phyloP scores from a whole-genome alignment of 2,113 vertebrate genomes.

The Sinosuthora webbiana region DNA sequence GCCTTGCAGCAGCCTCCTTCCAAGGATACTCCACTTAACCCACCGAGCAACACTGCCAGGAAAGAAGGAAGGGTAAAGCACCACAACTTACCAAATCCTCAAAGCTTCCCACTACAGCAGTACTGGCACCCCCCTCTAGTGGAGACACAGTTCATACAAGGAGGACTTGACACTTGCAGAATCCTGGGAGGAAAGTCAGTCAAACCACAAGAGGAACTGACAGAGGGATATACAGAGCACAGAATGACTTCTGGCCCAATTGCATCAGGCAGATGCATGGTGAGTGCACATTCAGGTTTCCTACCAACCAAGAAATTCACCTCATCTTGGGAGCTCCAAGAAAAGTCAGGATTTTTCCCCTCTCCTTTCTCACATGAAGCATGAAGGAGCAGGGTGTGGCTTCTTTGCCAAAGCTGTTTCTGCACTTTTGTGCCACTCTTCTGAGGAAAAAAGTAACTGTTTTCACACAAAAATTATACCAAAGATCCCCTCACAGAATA shows the following conservation, averaged over 20 bases:
- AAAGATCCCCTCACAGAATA: background rate
- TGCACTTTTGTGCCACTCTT: background rate
- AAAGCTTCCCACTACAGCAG: background rate
- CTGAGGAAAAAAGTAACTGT: background rate
- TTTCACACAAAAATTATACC: background rate
- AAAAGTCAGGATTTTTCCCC: background rate
- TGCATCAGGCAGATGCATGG: background rate
- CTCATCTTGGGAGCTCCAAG: background rate
- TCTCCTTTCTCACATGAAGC: background rate
- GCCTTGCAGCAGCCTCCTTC: background rate
- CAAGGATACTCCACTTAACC: background rate
- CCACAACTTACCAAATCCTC: background rate
- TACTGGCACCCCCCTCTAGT: constrained; percentile 21
- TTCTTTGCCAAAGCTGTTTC: background rate
- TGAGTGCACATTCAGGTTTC: rapidly evolving
- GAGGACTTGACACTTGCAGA: background rate
- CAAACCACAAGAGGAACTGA: background rate
- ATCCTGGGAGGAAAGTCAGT: background rate
- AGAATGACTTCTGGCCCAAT: background rate
- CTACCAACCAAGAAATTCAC: background rate
- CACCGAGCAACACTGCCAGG: background rate
- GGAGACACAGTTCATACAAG: background rate
- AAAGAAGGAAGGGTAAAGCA: background rate
- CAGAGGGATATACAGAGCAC: rapidly evolving
- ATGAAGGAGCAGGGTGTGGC: rapidly evolving